Conservation (phyloP, 1,140 invertebrate genomes). For the Drosophila ogumai region DNA sequence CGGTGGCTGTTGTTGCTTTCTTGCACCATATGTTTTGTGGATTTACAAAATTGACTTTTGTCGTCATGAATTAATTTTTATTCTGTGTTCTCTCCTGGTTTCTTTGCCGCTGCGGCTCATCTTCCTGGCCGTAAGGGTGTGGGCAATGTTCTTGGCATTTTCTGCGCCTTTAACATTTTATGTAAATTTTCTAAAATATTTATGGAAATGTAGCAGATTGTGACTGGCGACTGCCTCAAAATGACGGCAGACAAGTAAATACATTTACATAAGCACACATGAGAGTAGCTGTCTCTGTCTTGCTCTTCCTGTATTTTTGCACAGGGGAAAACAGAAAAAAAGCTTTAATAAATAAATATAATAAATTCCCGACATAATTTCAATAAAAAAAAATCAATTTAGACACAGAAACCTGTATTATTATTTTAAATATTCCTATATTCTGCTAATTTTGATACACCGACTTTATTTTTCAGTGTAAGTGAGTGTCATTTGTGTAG, state of each 20-base stretch:
- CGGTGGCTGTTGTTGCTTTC: conserved; percentile 26
- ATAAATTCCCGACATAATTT: too few species aligned
- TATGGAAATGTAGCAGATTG: conserved; percentile 83
- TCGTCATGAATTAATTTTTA: conserved; percentile 80
- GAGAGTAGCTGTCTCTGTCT: conserved; percentile 13
- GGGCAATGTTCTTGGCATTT: conserved; percentile 21
- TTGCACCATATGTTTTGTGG: conserved; percentile 73
- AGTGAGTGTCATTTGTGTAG: conserved; percentile 32
- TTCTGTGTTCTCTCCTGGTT: conserved; percentile 17
- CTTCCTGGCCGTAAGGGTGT: conserved; percentile 5
- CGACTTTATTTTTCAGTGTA: background rate
- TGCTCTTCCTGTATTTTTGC: background rate
- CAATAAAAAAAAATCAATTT: too few species aligned
- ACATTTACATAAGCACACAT: conserved; percentile 68
- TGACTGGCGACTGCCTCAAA: conserved; percentile 75
- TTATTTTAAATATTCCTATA: background rate
- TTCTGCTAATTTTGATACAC: background rate
- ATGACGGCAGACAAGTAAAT: conserved; percentile 77
- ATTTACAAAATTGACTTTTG: conserved; percentile 78
- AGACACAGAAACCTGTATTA: too few species aligned
- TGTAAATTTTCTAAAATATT: conserved; percentile 82
- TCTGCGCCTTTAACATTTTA: conserved; percentile 67
- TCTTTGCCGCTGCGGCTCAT: conserved; percentile 28
- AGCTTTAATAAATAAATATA: background rate
- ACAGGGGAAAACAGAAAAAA: background rate